These are phyloP conservation scores for Rhamnusium bicolor DNA, from an alignment of 2,888 invertebrate species.

Conservation along the genomic window DNA sequence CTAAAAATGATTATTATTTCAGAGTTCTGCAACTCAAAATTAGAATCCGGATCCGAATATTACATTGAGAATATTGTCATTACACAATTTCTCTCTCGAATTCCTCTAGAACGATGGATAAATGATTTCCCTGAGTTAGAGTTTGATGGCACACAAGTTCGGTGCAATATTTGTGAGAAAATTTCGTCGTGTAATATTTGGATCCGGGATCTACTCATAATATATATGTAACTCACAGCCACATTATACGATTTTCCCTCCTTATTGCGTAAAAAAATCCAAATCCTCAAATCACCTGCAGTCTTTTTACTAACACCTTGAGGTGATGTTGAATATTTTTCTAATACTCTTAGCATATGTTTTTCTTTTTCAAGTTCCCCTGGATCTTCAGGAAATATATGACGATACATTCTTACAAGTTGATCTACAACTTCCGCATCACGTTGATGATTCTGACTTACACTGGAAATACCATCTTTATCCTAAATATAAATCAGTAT, in stretches of 20 bases:
- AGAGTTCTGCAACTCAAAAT: too few species aligned
- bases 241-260: constrained; percentile 76
- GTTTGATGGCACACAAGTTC: too few species aligned
- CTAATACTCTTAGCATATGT: constrained; percentile 82
- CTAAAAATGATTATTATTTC: constrained; percentile 68
- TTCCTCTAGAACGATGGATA: too few species aligned
- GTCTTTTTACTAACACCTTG: constrained; percentile 76
- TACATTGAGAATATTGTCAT: too few species aligned
- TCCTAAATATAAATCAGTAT: constrained; percentile 56
- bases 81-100: too few species aligned
- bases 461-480: constrained; percentile 66
- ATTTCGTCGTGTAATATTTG: too few species aligned
- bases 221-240: constrained; percentile 72
- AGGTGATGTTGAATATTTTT: constrained; percentile 77
- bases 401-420: constrained; percentile 82
- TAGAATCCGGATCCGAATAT: too few species aligned
- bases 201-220: constrained; percentile 43
- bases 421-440: constrained; percentile 86
- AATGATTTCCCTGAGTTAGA: too few species aligned
- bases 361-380: constrained; percentile 84
- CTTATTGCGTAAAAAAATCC: constrained; percentile 82
- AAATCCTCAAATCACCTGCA: constrained; percentile 86
- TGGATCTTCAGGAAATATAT: constrained; percentile 86
- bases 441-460: constrained; percentile 66
- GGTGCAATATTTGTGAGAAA: too few species aligned